These are phyloP conservation scores for Melangyna quadrimaculata DNA, from an alignment of 2,888 invertebrate species.

Conservation along the genomic window DNA sequence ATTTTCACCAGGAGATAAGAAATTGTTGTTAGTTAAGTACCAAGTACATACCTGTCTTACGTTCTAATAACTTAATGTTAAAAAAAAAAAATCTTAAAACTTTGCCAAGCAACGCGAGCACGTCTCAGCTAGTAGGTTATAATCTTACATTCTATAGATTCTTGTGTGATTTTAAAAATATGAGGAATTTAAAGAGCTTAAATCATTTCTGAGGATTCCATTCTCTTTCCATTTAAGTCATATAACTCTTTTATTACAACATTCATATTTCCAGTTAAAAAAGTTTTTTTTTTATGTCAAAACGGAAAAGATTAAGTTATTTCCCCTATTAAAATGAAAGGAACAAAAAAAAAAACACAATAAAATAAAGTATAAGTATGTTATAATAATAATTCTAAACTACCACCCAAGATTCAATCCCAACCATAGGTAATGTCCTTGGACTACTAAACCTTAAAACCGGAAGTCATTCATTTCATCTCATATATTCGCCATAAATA, in stretches of 20 bases:
- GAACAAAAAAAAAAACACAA: not conserved
- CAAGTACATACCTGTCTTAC: too few species aligned
- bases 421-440: constrained; percentile 22
- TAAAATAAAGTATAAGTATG: not conserved
- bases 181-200: not conserved
- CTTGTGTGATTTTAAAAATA: too few species aligned
- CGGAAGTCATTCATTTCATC: constrained; percentile 58
- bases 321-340: not conserved
- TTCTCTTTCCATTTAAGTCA: not conserved
- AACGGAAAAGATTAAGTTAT: constrained; percentile 21
- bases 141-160: too few species aligned
- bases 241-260: constrained; percentile 6
- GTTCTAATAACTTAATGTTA: too few species aligned
- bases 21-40: too few species aligned
- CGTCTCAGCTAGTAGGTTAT: too few species aligned
- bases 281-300: not conserved
- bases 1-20: too few species aligned
- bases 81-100: too few species aligned
- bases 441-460: constrained; percentile 50
- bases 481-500: constrained; percentile 61
- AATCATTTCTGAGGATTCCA: not conserved
- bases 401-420: not conserved
- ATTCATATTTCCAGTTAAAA: not conserved
- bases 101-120: too few species aligned
- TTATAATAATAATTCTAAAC: constrained; percentile 24